Evolutionary conservation across 2,888 invertebrate species (phyloP).

Genomic region (Blomia tropicalis): DNA sequence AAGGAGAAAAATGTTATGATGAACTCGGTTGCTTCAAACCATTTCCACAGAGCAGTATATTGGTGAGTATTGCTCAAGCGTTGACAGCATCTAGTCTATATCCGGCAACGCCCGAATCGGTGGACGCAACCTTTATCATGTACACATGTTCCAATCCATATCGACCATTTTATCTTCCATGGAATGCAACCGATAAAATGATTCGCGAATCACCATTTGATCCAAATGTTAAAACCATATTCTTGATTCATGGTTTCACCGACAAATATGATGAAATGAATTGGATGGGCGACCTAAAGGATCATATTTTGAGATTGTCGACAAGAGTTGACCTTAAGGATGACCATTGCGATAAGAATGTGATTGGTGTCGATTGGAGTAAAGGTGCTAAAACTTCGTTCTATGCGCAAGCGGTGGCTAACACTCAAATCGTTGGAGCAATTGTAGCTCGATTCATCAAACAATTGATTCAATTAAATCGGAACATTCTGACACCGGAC

Average conservation of each 20-base stretch:
- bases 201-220: conserved; percentile 13
- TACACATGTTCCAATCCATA: conserved; percentile 20
- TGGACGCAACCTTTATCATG: conserved; percentile 17
- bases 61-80: not conserved
- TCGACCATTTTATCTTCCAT: conserved; percentile 2
- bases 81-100: not conserved
- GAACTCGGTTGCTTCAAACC: not conserved
- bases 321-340: not conserved
- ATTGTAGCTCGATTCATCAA: conserved; percentile 16
- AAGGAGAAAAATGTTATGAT: conserved; percentile 1
- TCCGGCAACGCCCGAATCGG: conserved; percentile 16
- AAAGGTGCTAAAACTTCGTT: conserved; percentile 13
- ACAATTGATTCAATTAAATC: conserved; percentile 2
- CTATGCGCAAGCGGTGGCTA: conserved; percentile 20
- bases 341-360: conserved; percentile 17
- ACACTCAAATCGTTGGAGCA: conserved; percentile 20
- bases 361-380: conserved; percentile 25
- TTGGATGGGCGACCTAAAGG: conserved; percentile 26
- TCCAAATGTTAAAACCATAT: conserved; percentile 17
- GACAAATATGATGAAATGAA: conserved; percentile 24
- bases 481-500: not conserved
- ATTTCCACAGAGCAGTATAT: not conserved
- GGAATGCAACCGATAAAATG: conserved; percentile 10
- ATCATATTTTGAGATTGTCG: conserved; percentile 1
- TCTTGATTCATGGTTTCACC: conserved; percentile 24